Base-by-base conservation (phyloP, 2,888 invertebrate genomes). In the Temnothorax ravouxi region DNA sequence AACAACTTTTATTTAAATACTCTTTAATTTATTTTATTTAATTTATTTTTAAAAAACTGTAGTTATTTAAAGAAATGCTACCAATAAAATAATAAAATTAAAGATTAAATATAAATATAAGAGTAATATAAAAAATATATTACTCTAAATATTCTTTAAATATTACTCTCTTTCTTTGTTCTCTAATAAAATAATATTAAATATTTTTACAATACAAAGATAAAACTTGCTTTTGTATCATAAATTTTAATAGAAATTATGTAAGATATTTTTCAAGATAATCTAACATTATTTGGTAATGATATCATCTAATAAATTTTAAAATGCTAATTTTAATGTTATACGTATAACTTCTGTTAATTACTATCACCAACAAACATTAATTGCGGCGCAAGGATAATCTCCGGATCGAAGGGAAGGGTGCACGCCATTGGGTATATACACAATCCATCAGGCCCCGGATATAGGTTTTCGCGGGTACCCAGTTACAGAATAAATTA, bases 401-500 rank as follows among this genome's bases (percentile, higher is more conserved):
- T 47, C 56, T 8, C 9, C 25, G 21, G 18, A 50, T 77, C 54
- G 75, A 85, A 74, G 76, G 80, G 80, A 81, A 81, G 74, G 80
- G 74, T 82, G 74, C 74, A 77, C 83, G 82, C 86, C 84, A 87
- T 86, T 89, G 84, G 72, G 62, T 85, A 76, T 85, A 76, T 77
- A 85, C 83, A 67, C 82, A 67, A 88, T 89, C 84, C 86, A 88
- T 87, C 86, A 85, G 76, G 59, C n/a, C 38, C 62, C 85, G 84
- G 82, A 86, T 87, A 64, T 83, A 86, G 88, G 86, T 89, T 89
- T 88, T 89, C 89, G 83, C 84, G 84, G 88, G 9, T 86, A 87
- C 81, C 83, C 87, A 66, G 88, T 85, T 85, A 85, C 86, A 66
- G 87, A 88, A 90, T 87, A 88, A 89, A 89, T 89, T 90, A 89